Evolutionary conservation across 2,888 invertebrate species (phyloP).

Genomic region (Pecten maximus): DNA sequence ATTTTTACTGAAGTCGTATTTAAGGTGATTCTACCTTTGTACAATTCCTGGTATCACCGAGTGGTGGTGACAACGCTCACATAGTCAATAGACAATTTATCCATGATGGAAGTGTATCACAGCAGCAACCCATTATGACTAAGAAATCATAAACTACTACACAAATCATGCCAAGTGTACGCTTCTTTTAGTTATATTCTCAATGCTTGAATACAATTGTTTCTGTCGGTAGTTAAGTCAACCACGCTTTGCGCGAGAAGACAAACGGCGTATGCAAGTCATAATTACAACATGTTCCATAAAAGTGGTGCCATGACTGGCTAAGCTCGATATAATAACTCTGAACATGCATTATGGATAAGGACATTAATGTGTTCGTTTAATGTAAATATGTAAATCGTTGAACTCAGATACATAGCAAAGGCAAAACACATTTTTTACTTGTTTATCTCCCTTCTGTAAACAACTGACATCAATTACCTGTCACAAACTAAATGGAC

Average conservation of each 20-base stretch:
- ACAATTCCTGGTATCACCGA: no score
- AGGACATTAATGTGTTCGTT: neutral
- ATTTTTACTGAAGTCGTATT: no score
- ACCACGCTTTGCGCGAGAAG: neutral
- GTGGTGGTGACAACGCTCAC: no score
- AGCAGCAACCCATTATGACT: neutral
- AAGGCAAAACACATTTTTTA: neutral
- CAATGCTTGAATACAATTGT: neutral
- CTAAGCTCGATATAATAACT: neutral
- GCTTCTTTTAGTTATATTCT: neutral
- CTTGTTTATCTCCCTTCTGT: neutral
- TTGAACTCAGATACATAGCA: neutral
- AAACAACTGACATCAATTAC: neutral
- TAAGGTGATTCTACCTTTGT: no score
- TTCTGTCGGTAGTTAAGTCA: neutral
- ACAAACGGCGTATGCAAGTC: neutral
- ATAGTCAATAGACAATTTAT: no score
- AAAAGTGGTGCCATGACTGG: neutral
- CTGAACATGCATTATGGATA: neutral
- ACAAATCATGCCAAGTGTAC: neutral
- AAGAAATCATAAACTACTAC: neutral
- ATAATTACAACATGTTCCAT: constrained; percentile 12
- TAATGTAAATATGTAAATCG: neutral
- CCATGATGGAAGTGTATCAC: neutral
- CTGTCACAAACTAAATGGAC: no score